Evolutionary conservation across 2,113 vertebrate genomes (phyloP).

Genomic region (Cranoglanis bouderius): DNA sequence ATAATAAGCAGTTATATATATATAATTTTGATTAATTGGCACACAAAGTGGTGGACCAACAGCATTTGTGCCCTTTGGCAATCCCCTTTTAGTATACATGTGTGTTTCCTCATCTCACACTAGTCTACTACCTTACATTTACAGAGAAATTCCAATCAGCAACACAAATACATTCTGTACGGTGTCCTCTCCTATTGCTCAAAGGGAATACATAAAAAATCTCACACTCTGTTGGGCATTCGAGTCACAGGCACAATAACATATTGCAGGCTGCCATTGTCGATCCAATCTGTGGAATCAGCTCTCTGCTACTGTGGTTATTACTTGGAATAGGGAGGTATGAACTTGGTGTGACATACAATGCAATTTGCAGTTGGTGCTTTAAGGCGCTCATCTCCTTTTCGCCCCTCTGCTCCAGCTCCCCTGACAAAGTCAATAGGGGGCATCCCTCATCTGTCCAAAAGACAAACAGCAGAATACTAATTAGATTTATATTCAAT

Average conservation of each 20-base stretch:
- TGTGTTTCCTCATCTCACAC: slow-evolving; percentile 2
- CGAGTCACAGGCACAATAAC: slow-evolving; percentile 81
- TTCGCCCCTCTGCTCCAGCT: slow-evolving; percentile 78
- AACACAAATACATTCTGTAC: slow-evolving; percentile 83
- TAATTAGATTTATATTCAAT: slow-evolving; percentile 88
- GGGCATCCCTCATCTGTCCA: slow-evolving; percentile 99
- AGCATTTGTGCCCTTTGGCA: not conserved
- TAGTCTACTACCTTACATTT: slow-evolving; percentile 24
- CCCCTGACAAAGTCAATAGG: slow-evolving; percentile 97
- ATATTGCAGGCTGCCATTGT: slow-evolving; percentile 82
- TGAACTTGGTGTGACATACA: slow-evolving; percentile 72
- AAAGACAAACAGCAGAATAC: slow-evolving; percentile 96
- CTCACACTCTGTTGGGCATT: slow-evolving; percentile 76
- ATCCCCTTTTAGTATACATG: not conserved
- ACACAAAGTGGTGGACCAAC: not conserved
- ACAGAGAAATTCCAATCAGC: slow-evolving; percentile 74
- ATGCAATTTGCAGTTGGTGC: slow-evolving; percentile 90
- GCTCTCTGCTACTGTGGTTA: slow-evolving; percentile 84
- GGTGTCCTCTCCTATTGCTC: slow-evolving; percentile 81
- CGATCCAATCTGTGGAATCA: slow-evolving; percentile 78
- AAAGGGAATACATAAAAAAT: slow-evolving; percentile 93
- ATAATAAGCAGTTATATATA: not conserved
- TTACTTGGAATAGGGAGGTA: slow-evolving; percentile 83
- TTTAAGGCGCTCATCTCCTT: slow-evolving; percentile 63
- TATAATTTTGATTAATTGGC: not conserved